These are phyloP conservation scores for Cataglyphis albicans DNA, from an alignment of 2,888 invertebrate species.

Conservation along the genomic window DNA sequence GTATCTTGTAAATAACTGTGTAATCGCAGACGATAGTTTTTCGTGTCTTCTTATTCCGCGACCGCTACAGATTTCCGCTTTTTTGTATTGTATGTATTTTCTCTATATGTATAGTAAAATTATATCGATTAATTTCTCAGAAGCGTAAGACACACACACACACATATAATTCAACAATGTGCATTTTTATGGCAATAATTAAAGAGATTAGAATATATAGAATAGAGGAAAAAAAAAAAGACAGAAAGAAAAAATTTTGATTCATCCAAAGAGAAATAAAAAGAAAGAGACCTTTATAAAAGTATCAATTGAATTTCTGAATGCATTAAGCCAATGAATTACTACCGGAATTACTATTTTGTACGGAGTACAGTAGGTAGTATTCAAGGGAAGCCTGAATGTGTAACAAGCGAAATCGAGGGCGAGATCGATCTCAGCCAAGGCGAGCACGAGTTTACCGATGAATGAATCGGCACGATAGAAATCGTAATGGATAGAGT, in stretches of 20 bases:
- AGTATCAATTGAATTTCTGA: constrained; percentile 19
- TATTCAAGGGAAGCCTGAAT: constrained; percentile 10
- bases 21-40: constrained; percentile 63
- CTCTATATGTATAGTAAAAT: not conserved
- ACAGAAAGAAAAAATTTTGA: not conserved
- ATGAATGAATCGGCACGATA: constrained; percentile 34
- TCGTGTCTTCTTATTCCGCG: constrained; percentile 43
- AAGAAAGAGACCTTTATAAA: not conserved
- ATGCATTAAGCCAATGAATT: constrained; percentile 54
- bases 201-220: not conserved
- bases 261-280: not conserved
- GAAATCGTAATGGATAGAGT: constrained; percentile 24
- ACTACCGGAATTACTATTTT: constrained; percentile 38
- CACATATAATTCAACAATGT: not conserved
- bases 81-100: not conserved
- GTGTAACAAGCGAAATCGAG: constrained; percentile 40
- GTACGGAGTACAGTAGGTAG: not conserved
- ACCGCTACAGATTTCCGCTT: not conserved
- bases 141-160: not conserved
- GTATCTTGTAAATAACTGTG: constrained; percentile 74
- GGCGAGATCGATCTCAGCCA: constrained; percentile 49
- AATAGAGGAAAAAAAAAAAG: not conserved
- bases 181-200: constrained; percentile 36
- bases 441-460: constrained; percentile 16
- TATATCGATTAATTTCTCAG: not conserved